These are phyloP conservation scores for Idaea dimidiata DNA, from an alignment of 2,888 invertebrate genomes.

Conservation along the genomic window DNA sequence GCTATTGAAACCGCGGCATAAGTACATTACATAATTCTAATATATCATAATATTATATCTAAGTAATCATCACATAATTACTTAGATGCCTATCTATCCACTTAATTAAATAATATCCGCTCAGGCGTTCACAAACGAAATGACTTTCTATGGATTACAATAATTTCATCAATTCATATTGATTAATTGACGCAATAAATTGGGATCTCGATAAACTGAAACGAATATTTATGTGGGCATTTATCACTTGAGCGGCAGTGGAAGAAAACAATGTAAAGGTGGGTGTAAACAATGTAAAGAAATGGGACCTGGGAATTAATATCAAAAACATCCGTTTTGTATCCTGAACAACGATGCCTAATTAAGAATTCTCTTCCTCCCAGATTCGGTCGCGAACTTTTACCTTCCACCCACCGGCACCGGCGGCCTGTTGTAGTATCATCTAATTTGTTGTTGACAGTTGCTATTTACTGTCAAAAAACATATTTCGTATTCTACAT, in stretches of 20 bases:
- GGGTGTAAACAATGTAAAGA: not conserved
- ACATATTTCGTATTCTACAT: no score
- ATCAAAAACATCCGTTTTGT: no score
- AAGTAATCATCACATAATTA: not conserved
- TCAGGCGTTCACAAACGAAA: not conserved
- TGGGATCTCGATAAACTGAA: not conserved
- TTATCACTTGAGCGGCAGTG: not conserved
- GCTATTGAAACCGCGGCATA: no score
- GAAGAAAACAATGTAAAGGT: not conserved
- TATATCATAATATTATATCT: no score
- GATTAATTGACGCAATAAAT: not conserved
- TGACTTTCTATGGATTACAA: not conserved
- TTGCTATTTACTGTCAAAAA: no score
- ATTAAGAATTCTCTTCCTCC: no score
- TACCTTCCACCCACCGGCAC: no score
- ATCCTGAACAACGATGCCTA: no score
- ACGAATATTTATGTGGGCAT: not conserved
- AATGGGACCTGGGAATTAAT: not conserved
- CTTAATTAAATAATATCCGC: not conserved
- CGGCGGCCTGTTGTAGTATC: no score
- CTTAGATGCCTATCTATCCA: not conserved
- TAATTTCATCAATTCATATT: slow-evolving; percentile 1
- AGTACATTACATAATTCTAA: no score
- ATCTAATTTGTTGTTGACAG: no score
- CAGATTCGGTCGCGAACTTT: no score